These are phyloP conservation scores for Rynchops niger DNA, from an alignment of 2,113 vertebrate genomes.

Conservation along the genomic window DNA sequence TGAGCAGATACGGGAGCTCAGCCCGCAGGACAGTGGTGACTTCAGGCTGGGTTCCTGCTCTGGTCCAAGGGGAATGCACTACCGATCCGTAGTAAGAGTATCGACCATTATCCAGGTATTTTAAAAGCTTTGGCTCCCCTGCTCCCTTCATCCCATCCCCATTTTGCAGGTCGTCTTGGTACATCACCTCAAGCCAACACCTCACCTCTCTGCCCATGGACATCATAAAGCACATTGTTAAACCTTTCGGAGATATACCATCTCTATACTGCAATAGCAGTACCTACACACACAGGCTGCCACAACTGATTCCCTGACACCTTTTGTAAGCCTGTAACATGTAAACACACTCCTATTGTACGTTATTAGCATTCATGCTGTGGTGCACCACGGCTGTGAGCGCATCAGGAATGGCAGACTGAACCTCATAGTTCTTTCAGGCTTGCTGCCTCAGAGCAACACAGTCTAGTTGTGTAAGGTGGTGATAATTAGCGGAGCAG, in stretches of 20 bases:
- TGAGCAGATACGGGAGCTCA: not conserved
- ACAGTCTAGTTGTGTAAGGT: not conserved
- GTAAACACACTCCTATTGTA: not conserved
- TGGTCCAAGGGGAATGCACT: not conserved
- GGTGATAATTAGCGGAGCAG: not conserved
- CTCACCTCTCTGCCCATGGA: not conserved
- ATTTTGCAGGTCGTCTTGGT: not conserved
- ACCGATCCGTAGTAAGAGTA: not conserved
- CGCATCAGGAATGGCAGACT: fast-evolving
- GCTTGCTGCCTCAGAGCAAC: not conserved
- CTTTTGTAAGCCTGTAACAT: not conserved
- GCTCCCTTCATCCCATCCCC: not conserved
- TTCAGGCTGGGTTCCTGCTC: not conserved
- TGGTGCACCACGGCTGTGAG: not conserved
- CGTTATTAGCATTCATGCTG: not conserved
- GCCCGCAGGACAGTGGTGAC: not conserved
- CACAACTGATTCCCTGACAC: not conserved
- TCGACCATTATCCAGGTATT: not conserved
- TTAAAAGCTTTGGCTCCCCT: not conserved
- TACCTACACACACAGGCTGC: not conserved
- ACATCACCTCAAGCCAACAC: not conserved
- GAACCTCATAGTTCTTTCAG: not conserved
- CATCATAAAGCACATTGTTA: not conserved
- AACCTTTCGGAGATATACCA: not conserved
- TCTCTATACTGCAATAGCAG: too few relatives aligned